Base-by-base conservation (phyloP, 1,140 invertebrate genomes). In the Bombus superbus region DNA sequence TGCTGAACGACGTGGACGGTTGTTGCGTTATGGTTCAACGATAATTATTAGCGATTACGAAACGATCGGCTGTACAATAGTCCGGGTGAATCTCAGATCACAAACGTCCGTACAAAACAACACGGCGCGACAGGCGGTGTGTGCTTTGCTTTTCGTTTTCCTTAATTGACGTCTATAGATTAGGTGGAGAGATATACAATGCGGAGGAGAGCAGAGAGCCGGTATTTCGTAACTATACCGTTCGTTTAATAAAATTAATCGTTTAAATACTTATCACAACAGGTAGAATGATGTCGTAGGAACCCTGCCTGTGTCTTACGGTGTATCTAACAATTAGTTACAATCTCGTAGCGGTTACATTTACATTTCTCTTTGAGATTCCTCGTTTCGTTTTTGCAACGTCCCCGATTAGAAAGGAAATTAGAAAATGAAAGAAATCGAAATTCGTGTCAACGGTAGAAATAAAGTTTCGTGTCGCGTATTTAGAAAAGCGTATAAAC, bases 191-290 rank as follows among this genome's bases (percentile, higher is more conserved):
- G 59, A 71, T 88, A 89, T 73, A 86, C 80, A 89, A 86, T 88
- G 66, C 35, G 74, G 84, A 57, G 64, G 40, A 80, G 77, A 79
- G 76, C 38, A 78, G 40, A 72, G 68, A 87, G 72, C 42, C 79
- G 83, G 44, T 81, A 66, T 44, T 83, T 90, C 73, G 74, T 82
- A 87, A 79, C 84, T 91, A 85, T 90, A 90, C 89, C 84, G 87
- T 91, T 87, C 81, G 74, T 91, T 91, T 90, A 90, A 91, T 91
- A 91, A 91, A 91, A 91, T 90, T 84, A 91, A 89, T 91, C 85
- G 89, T 91, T 91, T 91, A 88, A 85, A 91, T 91, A 86, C 89
- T 91, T 91, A 90, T 91, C 90, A 90, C 90, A 91, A 91, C 90
- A 90, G 89, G 89, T 91, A 84, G 89, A 91, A 91, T 88, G 47